phyloP scores from a whole-genome alignment of 2,797 vertebrate species.

The Pygocentrus nattereri region DNA sequence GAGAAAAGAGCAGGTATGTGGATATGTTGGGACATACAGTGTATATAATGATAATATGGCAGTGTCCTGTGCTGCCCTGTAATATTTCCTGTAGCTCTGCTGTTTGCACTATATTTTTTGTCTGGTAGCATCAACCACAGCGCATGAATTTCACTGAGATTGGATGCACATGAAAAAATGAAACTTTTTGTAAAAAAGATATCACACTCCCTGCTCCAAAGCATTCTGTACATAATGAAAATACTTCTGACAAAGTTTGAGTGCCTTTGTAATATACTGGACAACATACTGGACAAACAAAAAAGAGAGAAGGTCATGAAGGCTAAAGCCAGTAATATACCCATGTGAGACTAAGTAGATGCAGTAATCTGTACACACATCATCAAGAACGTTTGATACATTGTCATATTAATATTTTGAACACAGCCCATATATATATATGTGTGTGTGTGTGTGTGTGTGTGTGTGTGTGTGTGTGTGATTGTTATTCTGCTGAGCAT shows the following conservation, averaged over 20 bases:
- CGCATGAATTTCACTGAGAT: background rate
- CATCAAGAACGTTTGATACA: constrained; percentile 4
- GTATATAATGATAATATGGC: no score
- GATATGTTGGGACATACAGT: background rate
- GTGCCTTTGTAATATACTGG: background rate
- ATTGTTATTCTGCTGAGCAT: constrained; percentile 46
- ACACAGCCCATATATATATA: no score
- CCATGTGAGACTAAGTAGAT: constrained; percentile 30
- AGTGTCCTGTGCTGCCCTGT: background rate
- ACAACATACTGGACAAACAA: background rate
- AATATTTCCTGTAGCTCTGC: background rate
- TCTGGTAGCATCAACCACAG: background rate
- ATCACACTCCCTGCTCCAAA: background rate
- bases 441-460: constrained; percentile 16
- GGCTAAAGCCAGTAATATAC: constrained; percentile 23
- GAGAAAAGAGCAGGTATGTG: no score
- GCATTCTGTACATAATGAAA: constrained; percentile 9
- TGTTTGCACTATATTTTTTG: background rate
- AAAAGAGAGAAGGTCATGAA: background rate
- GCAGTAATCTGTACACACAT: constrained; percentile 16
- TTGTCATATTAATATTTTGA: constrained; percentile 25
- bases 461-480: constrained; percentile 35
- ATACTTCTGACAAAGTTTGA: constrained; percentile 3
- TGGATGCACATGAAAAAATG: background rate
- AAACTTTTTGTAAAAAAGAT: background rate